These are phyloP conservation scores for Falco punctatus DNA, from an alignment of 2,113 vertebrate genomes.

Conservation along the genomic window DNA sequence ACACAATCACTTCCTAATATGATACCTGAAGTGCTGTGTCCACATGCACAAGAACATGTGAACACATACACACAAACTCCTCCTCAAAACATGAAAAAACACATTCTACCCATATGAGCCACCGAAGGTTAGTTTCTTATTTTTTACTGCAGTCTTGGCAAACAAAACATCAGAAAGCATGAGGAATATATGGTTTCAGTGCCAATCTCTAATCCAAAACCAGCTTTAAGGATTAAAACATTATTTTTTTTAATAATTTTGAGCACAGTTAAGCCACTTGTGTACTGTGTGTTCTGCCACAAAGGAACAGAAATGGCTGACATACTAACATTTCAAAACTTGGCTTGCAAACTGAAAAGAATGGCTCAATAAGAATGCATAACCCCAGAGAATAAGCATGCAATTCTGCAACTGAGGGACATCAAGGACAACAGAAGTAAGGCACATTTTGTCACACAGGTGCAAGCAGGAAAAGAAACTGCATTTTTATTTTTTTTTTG, in stretches of 20 bases:
- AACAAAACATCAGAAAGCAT: background rate
- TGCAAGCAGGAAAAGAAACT: background rate
- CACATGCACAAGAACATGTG: background rate
- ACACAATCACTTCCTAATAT: background rate
- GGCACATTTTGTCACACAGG: background rate
- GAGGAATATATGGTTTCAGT: background rate
- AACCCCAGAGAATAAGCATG: background rate
- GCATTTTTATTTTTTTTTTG: background rate
- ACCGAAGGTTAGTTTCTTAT: background rate
- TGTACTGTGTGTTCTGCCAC: background rate
- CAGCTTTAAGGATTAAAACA: background rate
- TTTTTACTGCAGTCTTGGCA: background rate
- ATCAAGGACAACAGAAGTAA: background rate
- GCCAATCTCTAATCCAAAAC: background rate
- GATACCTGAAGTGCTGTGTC: background rate
- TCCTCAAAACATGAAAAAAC: background rate
- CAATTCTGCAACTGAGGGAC: background rate
- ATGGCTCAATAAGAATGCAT: background rate
- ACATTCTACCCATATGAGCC: accelerated
- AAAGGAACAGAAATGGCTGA: background rate
- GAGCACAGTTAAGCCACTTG: background rate
- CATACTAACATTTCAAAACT: background rate
- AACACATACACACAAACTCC: background rate
- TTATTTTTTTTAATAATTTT: background rate
- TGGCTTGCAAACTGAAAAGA: background rate